These are phyloP conservation scores for Melitaea athalia DNA, from an alignment of 2,888 invertebrate species.

Conservation along the genomic window DNA sequence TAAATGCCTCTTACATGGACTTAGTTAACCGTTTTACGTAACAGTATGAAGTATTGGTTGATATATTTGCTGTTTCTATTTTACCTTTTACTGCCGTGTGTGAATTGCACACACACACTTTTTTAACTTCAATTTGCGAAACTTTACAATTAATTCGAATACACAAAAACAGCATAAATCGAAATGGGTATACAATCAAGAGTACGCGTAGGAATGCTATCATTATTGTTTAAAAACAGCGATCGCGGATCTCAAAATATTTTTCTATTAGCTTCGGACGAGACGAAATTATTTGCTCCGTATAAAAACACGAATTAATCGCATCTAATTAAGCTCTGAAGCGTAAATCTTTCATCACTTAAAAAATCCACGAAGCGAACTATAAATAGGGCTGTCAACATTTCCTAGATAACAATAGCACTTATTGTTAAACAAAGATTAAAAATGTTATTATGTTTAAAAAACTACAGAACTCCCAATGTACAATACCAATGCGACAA, in stretches of 20 bases:
- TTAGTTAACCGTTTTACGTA: too few species aligned
- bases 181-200: not conserved
- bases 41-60: too few species aligned
- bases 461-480: too few species aligned
- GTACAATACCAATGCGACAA: too few species aligned
- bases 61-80: too few species aligned
- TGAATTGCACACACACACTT: too few species aligned
- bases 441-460: too few species aligned
- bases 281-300: not conserved
- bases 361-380: constrained; percentile 13
- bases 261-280: constrained; percentile 1
- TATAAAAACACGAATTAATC: constrained; percentile 7
- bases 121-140: too few species aligned
- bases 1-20: too few species aligned
- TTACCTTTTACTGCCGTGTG: too few species aligned
- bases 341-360: constrained; percentile 7
- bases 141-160: too few species aligned
- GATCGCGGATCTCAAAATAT: not conserved
- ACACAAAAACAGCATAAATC: too few species aligned
- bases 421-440: not conserved
- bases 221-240: constrained; percentile 1
- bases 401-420: not conserved
- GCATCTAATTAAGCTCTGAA: constrained; percentile 4
- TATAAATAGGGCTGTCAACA: not conserved
- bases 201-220: not conserved